Percentiles rank a stretch among this genome's conserved stretches.
These are phyloP conservation scores for Pogonocichla stellata DNA, from an alignment of 2,113 vertebrate species.

Conservation along the genomic window DNA sequence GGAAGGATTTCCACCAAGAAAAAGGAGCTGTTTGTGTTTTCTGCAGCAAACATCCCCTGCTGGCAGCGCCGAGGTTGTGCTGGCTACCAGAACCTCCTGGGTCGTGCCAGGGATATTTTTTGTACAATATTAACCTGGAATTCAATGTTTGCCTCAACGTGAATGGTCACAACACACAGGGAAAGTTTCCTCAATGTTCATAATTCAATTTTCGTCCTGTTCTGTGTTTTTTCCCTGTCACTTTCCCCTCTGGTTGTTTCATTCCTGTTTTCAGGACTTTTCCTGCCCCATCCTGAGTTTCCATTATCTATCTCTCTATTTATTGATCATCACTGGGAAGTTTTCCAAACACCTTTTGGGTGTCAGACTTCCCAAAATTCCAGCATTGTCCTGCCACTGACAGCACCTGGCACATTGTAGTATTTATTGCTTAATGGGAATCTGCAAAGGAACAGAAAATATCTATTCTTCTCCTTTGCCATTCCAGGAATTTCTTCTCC, in stretches of 20 bases:
- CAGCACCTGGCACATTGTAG: neutral
- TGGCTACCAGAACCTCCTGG: neutral
- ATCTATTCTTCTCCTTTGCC: neutral
- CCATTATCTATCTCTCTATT: neutral
- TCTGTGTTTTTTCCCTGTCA: neutral
- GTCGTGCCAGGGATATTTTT: neutral
- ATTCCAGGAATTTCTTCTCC: neutral
- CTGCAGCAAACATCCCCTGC: neutral
- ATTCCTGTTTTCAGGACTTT: neutral
- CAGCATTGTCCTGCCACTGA: fast-evolving
- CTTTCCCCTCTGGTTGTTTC: neutral
- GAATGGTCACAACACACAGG: neutral
- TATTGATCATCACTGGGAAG: neutral
- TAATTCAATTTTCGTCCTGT: neutral
- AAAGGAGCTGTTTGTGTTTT: neutral
- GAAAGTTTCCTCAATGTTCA: neutral
- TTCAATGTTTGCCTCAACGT: neutral
- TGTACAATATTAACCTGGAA: neutral
- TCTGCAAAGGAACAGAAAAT: neutral
- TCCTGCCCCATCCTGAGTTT: neutral
- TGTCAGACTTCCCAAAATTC: neutral
- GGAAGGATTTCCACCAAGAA: neutral
- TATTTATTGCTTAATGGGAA: neutral
- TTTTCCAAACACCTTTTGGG: neutral
- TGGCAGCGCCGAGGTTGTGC: neutral